Percentiles rank a stretch among this genome's conserved stretches.
phyloP scores from a whole-genome alignment of 2,888 invertebrate genomes.

The Polydrusus tereticollis region DNA sequence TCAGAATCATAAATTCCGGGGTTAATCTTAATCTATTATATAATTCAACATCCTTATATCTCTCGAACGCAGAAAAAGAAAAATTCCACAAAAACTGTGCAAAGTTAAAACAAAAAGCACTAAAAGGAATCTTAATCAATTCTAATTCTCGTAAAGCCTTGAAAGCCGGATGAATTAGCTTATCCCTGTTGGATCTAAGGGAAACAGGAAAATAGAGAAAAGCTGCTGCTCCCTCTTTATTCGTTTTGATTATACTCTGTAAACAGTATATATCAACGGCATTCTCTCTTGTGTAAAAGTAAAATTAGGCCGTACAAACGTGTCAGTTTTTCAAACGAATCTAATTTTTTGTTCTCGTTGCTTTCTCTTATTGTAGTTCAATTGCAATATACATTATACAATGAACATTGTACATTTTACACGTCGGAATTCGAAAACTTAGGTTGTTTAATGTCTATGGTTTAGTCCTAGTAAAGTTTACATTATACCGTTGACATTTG shows the following conservation, averaged over 20 bases:
- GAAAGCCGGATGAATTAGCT: slow-evolving; percentile 30
- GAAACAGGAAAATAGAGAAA: slow-evolving; percentile 28
- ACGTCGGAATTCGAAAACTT: no score
- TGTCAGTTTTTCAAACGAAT: slow-evolving; percentile 1
- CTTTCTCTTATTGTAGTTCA: no score
- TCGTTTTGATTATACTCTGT: slow-evolving; percentile 28
- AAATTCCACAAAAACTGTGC: slow-evolving; percentile 9
- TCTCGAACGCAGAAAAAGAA: background rate
- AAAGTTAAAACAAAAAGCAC: slow-evolving; percentile 22
- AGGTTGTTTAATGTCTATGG: no score
- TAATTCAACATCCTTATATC: slow-evolving; percentile 28
- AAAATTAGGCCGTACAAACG: slow-evolving; percentile 9
- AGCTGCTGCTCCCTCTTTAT: slow-evolving; percentile 22
- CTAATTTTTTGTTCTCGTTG: no score
- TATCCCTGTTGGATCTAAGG: slow-evolving; percentile 26
- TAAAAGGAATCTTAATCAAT: slow-evolving; percentile 29
- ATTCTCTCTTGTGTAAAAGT: slow-evolving; percentile 15
- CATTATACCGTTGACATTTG: no score
- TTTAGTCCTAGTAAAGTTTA: no score
- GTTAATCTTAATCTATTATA: slow-evolving; percentile 34
- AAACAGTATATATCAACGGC: slow-evolving; percentile 18
- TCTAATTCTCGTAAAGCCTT: slow-evolving; percentile 24
- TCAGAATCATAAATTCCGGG: slow-evolving; percentile 19
- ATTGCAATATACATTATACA: no score
- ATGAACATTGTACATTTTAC: no score